Evolutionary conservation across 2,888 invertebrate species (phyloP).

Genomic region (Agriopis leucophaearia): DNA sequence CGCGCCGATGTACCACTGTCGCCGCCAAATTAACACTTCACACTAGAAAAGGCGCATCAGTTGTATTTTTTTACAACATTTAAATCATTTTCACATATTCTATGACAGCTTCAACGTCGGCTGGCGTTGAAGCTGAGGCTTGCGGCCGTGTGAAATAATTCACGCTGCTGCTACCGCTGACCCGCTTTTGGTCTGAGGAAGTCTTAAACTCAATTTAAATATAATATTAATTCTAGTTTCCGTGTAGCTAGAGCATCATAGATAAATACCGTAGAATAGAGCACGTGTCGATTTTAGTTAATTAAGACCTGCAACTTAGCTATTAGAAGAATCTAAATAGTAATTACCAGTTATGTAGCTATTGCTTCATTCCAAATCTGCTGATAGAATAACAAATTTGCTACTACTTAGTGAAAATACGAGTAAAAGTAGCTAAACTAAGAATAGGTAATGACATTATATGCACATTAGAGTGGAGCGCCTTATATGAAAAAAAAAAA

Average conservation of each 20-base stretch:
- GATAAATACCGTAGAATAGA: background rate
- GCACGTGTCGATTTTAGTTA: constrained; percentile 4
- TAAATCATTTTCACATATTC: too few species aligned
- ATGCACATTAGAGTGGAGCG: background rate
- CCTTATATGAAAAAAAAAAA: too few species aligned
- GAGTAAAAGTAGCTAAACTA: background rate
- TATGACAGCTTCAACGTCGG: too few species aligned
- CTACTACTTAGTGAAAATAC: background rate
- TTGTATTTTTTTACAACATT: too few species aligned
- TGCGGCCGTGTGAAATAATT: too few species aligned
- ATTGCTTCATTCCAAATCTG: background rate
- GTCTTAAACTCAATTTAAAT: background rate
- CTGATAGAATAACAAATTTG: background rate
- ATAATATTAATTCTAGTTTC: too few species aligned
- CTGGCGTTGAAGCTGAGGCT: too few species aligned
- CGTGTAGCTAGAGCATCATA: background rate
- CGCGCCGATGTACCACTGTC: too few species aligned
- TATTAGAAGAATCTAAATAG: background rate
- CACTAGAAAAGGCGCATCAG: too few species aligned
- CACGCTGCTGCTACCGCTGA: too few species aligned
- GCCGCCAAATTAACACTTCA: too few species aligned
- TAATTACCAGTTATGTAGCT: background rate
- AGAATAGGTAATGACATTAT: constrained; percentile 7
- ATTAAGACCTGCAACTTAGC: background rate
- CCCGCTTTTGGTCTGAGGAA: background rate